A percentile compares a stretch with the other conserved stretches of the same genome.
These are phyloP conservation scores for Enteromius trimaculatus DNA, from an alignment of 2,797 vertebrate species.

Conservation along the genomic window DNA sequence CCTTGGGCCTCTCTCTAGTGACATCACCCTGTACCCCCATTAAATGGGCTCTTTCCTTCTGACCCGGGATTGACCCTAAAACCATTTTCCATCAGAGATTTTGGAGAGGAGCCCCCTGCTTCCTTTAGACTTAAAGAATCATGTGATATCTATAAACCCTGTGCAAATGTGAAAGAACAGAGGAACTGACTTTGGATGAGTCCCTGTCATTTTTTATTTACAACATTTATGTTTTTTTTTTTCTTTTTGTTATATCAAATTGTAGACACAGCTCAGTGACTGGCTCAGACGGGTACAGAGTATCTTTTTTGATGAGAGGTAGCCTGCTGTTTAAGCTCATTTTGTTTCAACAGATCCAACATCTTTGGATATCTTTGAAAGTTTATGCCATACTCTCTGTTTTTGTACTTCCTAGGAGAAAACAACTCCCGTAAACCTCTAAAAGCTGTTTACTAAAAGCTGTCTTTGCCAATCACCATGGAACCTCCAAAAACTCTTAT, in stretches of 20 bases:
- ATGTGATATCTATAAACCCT: slow-evolving; percentile 73
- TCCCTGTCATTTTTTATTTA: slow-evolving; percentile 26
- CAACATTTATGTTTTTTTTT: slow-evolving; percentile 45
- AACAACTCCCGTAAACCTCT: slow-evolving; percentile 27
- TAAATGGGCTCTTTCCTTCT: slow-evolving; percentile 63
- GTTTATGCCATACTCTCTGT: slow-evolving; percentile 6
- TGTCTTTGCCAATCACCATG: slow-evolving; percentile 39
- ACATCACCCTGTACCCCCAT: slow-evolving; percentile 62
- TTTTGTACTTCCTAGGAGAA: slow-evolving; percentile 8
- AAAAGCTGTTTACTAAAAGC: slow-evolving; percentile 19
- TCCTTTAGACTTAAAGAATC: slow-evolving; percentile 67
- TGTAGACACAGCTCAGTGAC: neutral
- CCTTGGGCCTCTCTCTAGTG: slow-evolving; percentile 62
- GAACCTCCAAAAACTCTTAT: slow-evolving; percentile 22
- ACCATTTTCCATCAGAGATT: slow-evolving; percentile 59
- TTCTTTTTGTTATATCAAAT: slow-evolving; percentile 39
- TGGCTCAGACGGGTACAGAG: neutral
- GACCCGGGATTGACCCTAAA: slow-evolving; percentile 65
- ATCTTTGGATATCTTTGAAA: neutral
- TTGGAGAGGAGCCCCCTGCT: slow-evolving; percentile 67
- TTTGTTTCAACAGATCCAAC: slow-evolving; percentile 46
- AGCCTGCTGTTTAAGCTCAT: slow-evolving; percentile 19
- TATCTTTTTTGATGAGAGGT: neutral
- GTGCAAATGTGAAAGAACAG: slow-evolving; percentile 63
- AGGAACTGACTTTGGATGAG: slow-evolving; percentile 67